Conservation (phyloP, 2,888 invertebrate genomes). For the Polydrusus cervinus region DNA sequence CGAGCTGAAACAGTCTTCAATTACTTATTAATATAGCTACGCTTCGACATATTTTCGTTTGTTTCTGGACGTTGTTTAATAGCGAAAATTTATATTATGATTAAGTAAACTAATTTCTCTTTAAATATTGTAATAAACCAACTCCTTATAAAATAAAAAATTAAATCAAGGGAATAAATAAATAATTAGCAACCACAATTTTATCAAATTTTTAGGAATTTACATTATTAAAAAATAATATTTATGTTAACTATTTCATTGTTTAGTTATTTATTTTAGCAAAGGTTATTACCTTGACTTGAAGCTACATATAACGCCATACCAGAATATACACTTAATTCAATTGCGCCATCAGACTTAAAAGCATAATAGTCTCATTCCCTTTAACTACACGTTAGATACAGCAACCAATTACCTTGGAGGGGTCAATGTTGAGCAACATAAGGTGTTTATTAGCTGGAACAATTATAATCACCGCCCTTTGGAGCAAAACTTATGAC, state of each 20-base stretch:
- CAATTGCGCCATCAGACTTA: slow-evolving; percentile 1
- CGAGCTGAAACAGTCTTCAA: neutral
- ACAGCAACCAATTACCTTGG: slow-evolving; percentile 18
- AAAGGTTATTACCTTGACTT: neutral
- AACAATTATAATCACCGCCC: slow-evolving; percentile 15
- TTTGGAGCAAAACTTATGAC: slow-evolving; percentile 9
- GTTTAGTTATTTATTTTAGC: too few species aligned
- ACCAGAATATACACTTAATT: neutral
- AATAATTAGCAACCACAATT: too few species aligned
- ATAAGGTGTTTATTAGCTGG: slow-evolving; percentile 52
- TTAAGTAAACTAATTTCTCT: too few species aligned
- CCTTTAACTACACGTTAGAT: slow-evolving; percentile 10
- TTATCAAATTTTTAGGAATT: too few species aligned
- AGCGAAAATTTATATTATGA: neutral
- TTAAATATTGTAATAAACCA: too few species aligned
- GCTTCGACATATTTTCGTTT: neutral
- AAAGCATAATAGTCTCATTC: slow-evolving; percentile 11
- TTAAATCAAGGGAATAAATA: too few species aligned
- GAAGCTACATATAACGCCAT: neutral
- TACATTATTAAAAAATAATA: too few species aligned
- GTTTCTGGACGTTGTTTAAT: neutral
- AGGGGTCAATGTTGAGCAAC: slow-evolving; percentile 22
- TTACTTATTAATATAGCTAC: neutral
- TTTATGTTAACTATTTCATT: too few species aligned
- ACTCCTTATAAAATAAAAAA: too few species aligned